These are phyloP conservation scores for Plumapathes pennacea DNA, from an alignment of 92 coral and sea anemone species.

Conservation along the genomic window DNA sequence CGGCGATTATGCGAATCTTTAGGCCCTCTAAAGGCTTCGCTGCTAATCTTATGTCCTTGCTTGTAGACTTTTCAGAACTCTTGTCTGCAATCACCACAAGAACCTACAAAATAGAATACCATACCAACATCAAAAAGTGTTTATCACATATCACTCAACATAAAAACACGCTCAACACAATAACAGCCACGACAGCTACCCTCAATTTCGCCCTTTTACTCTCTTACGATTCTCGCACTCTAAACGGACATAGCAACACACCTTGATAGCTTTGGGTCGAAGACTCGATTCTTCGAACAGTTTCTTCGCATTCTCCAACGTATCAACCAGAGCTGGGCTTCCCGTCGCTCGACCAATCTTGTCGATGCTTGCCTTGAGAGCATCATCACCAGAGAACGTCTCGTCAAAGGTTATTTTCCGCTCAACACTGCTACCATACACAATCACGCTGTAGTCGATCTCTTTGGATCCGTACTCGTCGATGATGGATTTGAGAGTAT, in stretches of 20 bases:
- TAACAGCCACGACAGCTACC: too few species aligned
- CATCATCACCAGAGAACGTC: slow-evolving; percentile 9
- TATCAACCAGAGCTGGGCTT: slow-evolving; percentile 33
- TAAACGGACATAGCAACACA: too few species aligned
- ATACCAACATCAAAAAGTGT: too few species aligned
- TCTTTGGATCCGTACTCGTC: slow-evolving; percentile 61
- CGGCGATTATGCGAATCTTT: slow-evolving; percentile 51
- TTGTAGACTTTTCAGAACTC: slow-evolving; percentile 18
- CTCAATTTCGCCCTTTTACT: too few species aligned
- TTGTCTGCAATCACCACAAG: slow-evolving; percentile 62
- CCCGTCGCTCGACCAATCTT: slow-evolving; percentile 27
- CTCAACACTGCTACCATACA: slow-evolving; percentile 68
- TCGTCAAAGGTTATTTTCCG: slow-evolving; percentile 56
- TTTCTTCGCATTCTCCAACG: slow-evolving; percentile 21
- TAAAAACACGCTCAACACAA: too few species aligned
- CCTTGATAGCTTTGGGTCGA: slow-evolving; percentile 58
- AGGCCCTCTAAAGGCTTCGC: slow-evolving; percentile 47
- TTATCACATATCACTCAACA: too few species aligned
- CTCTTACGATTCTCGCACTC: too few species aligned
- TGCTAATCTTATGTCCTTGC: slow-evolving; percentile 36
- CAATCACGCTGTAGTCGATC: slow-evolving; percentile 74
- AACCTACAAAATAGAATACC: too few species aligned
- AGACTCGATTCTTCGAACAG: slow-evolving; percentile 25
- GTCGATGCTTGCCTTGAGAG: slow-evolving; percentile 21
- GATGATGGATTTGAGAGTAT: slow-evolving; percentile 69